Evolutionary conservation across 2,797 vertebrate genomes (phyloP), one percentile per base, ranked within the genome.

Genomic region (Pangasius larnaudii): DNA sequence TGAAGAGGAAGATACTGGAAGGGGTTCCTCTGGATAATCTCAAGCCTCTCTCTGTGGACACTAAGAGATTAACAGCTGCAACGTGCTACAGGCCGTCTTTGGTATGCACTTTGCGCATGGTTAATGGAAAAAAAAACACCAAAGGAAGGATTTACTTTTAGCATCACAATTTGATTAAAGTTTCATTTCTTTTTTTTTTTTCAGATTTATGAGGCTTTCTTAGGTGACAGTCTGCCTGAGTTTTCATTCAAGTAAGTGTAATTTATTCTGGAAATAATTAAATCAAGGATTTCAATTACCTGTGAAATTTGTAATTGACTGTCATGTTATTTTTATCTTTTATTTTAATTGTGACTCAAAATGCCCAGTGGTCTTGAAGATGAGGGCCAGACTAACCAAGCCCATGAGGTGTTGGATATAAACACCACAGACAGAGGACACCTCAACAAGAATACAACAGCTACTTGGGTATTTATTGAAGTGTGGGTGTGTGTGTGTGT

Each of bases 1-100:
- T 95, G 94, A 95, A 89, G 72, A 88, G 71, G 0, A 89, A 88
- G 89, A 91, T 96, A 85, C 88, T 93, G 72, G 86, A 86, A 27
- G 95, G 95, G 1, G 88, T 92, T 84, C 91, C 93, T 85, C 91
- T 96, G 88, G 92, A 94, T 86, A 77, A 94, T 5, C 93, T 96
- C 0, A 30, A 88, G 46, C 94, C 95, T 36, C 90, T 96, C 69
- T 93, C 91, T 46, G 92, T 95, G 19, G 92, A 94, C 88, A 90
- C 81, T 18, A 86, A 87, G n/a, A 85, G 42, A 51, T 84, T 92
- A 0, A 65, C 51, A 5, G 36, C 86, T 42, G 87, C 61, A 46
- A 58, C 86, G 0, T 13, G 19, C 36, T 95, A 92, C 86, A 79
- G 42, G 36, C 95, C 95, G 74, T 87, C 91, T 78, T 83, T 92